These are phyloP conservation scores for Gracilinanus agilis DNA, from an alignment of 2,113 vertebrate species.

Conservation along the genomic window DNA sequence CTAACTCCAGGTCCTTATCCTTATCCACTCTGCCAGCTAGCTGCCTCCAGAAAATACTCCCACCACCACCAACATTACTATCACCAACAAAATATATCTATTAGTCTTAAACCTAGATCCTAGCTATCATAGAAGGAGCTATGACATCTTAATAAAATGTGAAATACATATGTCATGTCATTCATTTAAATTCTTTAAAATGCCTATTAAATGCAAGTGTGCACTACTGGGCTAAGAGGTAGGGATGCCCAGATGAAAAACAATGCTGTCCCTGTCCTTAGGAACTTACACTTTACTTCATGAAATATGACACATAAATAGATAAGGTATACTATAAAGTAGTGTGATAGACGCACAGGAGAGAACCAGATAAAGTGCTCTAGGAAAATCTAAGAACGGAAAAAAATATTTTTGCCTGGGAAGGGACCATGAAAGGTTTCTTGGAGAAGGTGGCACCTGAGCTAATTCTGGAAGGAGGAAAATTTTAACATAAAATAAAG, in stretches of 20 bases:
- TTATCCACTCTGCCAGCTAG: background rate
- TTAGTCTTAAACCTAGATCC: background rate
- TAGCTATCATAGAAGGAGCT: background rate
- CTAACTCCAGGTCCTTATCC: background rate
- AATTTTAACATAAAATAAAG: too few relatives aligned
- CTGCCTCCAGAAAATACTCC: background rate
- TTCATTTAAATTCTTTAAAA: background rate
- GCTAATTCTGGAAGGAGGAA: background rate
- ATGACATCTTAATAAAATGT: background rate
- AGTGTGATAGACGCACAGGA: background rate
- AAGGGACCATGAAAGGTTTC: background rate
- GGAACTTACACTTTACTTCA: background rate
- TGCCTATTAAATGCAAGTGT: background rate
- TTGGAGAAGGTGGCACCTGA: background rate
- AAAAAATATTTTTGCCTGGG: background rate
- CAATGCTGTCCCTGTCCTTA: background rate
- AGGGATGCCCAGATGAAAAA: background rate
- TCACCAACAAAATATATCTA: background rate
- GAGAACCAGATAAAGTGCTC: background rate
- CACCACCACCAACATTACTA: background rate
- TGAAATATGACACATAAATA: background rate
- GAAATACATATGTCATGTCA: background rate
- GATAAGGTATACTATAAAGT: background rate
- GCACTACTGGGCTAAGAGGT: background rate
- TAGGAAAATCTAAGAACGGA: background rate